Evolutionary conservation across 2,113 vertebrate genomes (phyloP).

Genomic region (Apeltes quadracus): DNA sequence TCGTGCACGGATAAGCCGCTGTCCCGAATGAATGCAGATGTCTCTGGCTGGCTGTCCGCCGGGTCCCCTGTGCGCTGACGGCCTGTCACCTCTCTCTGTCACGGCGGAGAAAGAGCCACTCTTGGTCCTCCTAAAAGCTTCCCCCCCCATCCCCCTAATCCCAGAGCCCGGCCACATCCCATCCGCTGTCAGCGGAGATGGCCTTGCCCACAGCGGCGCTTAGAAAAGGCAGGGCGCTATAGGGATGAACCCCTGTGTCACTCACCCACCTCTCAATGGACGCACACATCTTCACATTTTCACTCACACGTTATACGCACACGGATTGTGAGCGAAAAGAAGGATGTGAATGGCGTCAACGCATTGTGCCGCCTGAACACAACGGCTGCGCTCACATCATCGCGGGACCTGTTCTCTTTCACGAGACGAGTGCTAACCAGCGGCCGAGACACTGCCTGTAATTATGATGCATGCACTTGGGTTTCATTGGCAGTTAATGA

Average conservation of each 20-base stretch:
- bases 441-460: slow-evolving; percentile 38
- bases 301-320: slow-evolving; percentile 63
- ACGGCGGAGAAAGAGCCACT: slow-evolving; percentile 75
- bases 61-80: slow-evolving; percentile 73
- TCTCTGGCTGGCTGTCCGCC: slow-evolving; percentile 85
- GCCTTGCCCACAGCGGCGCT: slow-evolving; percentile 69
- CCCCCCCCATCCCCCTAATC: slow-evolving; percentile 64
- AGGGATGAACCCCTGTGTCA: slow-evolving; percentile 78
- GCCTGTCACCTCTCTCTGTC: slow-evolving; percentile 76
- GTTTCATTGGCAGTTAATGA: slow-evolving; percentile 49
- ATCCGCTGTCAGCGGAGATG: slow-evolving; percentile 72
- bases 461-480: slow-evolving; percentile 47
- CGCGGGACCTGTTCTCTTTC: slow-evolving; percentile 55
- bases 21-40: slow-evolving; percentile 98
- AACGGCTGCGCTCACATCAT: slow-evolving; percentile 55
- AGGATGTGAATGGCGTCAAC: slow-evolving; percentile 66
- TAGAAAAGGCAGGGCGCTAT: slow-evolving; percentile 65
- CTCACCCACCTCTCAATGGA: slow-evolving; percentile 73
- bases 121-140: slow-evolving; percentile 66
- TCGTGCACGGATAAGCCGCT: slow-evolving; percentile 88
- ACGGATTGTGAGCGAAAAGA: too few relatives aligned
- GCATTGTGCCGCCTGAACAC: slow-evolving; percentile 59
- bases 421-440: slow-evolving; percentile 46
- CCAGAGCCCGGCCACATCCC: slow-evolving; percentile 70
- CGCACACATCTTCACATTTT: slow-evolving; percentile 71